Conservation (phyloP, 2,113 vertebrate genomes). For the Thalassoma bifasciatum region DNA sequence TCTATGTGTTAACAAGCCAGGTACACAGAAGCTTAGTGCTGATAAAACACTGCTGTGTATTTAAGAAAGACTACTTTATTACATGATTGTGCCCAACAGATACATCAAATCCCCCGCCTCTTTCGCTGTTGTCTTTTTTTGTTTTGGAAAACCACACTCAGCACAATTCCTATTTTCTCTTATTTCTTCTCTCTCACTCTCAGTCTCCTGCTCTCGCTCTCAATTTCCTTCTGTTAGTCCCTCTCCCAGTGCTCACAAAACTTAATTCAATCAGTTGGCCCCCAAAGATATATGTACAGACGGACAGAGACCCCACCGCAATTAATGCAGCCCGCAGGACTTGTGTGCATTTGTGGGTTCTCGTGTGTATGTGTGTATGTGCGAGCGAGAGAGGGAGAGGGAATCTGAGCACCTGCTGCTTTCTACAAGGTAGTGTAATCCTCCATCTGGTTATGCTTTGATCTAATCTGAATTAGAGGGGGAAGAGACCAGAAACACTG, state of each 20-base stretch:
- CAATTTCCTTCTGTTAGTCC: conserved; percentile 3
- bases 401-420: conserved; percentile 72
- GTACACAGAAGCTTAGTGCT: not conserved
- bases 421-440: conserved; percentile 58
- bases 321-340: conserved; percentile 71
- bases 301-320: conserved; percentile 70
- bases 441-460: conserved; percentile 75
- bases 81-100: not conserved
- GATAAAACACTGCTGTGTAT: not conserved
- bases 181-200: not conserved
- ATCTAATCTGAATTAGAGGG: conserved; percentile 61
- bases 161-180: not conserved
- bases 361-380: conserved; percentile 27
- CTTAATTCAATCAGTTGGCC: conserved; percentile 70
- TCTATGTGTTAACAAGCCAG: not conserved
- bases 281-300: conserved; percentile 69
- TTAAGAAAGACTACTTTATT: not conserved
- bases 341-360: conserved; percentile 27
- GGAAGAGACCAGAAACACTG: not conserved
- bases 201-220: not conserved
- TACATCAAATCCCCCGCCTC: not conserved
- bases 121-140: not conserved
- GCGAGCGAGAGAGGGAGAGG: conserved; percentile 27
- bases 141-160: not conserved
- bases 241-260: conserved; percentile 31